These are phyloP conservation scores for Trissolcus japonicus DNA, from an alignment of 2,888 invertebrate species.

Conservation along the genomic window DNA sequence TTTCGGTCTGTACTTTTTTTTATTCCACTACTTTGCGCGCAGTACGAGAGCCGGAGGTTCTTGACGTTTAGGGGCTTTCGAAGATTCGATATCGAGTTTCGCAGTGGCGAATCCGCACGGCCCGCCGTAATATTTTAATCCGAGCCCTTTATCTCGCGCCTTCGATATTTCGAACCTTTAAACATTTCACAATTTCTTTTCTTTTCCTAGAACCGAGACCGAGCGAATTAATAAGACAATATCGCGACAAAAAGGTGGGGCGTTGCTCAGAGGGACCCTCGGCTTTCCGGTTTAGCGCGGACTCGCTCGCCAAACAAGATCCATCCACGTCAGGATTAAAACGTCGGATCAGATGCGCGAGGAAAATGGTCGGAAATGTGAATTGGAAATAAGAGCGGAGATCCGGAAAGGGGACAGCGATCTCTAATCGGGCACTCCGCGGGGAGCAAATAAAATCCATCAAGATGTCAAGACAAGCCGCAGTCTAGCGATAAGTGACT, in stretches of 20 bases:
- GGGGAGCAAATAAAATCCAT: constrained; percentile 59
- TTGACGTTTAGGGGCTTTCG: constrained; percentile 62
- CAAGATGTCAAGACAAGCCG: constrained; percentile 51
- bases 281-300: constrained; percentile 52
- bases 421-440: constrained; percentile 46
- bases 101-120: constrained; percentile 63
- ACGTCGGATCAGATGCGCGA: constrained; percentile 70
- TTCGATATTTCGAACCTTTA: constrained; percentile 29
- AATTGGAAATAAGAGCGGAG: constrained; percentile 59
- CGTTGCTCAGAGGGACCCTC: constrained; percentile 29
- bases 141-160: constrained; percentile 67
- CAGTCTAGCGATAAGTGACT: constrained; percentile 51
- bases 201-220: constrained; percentile 34
- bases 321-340: constrained; percentile 76
- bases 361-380: constrained; percentile 55
- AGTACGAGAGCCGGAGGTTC: constrained; percentile 60
- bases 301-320: constrained; percentile 73
- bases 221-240: constrained; percentile 38
- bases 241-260: constrained; percentile 18
- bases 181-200: constrained; percentile 36
- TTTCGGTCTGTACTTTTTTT: constrained; percentile 54
- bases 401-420: constrained; percentile 60
- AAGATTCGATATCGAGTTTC: constrained; percentile 73
- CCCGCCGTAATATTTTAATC: constrained; percentile 73
- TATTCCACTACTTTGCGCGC: constrained; percentile 57